Conservation (phyloP, 2,797 vertebrate species). For the Distichodus sexfasciatus region DNA sequence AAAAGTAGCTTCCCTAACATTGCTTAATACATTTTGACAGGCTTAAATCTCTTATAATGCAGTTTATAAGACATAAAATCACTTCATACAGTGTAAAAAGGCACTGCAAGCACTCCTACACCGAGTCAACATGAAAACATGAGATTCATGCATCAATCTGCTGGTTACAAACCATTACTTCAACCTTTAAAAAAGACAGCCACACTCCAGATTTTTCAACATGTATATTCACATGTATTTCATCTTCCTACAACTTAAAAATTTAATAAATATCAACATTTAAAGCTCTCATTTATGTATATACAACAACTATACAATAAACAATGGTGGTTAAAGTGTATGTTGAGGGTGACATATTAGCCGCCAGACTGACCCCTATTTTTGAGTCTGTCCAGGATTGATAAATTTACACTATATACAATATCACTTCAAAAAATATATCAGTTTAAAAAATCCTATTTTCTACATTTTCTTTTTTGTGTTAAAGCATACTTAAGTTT, state of each 20-base stretch:
- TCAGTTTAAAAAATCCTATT: constrained; percentile 58
- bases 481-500: constrained; percentile 57
- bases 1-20: too few species aligned
- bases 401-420: constrained; percentile 82
- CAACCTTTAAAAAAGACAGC: not conserved
- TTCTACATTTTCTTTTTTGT: constrained; percentile 42
- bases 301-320: constrained; percentile 83
- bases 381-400: not conserved
- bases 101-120: too few species aligned
- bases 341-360: constrained; percentile 60
- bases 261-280: constrained; percentile 86
- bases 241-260: constrained; percentile 73
- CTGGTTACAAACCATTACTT: too few species aligned
- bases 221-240: constrained; percentile 63
- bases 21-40: too few species aligned
- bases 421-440: constrained; percentile 67
- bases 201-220: constrained; percentile 50
- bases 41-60: too few species aligned
- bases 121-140: too few species aligned
- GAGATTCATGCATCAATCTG: too few species aligned
- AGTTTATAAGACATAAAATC: too few species aligned
- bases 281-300: constrained; percentile 83
- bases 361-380: constrained; percentile 36
- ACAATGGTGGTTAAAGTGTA: constrained; percentile 68
- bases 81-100: too few species aligned